Evolutionary conservation across 2,888 invertebrate species (phyloP).

Genomic region (Pecten maximus): DNA sequence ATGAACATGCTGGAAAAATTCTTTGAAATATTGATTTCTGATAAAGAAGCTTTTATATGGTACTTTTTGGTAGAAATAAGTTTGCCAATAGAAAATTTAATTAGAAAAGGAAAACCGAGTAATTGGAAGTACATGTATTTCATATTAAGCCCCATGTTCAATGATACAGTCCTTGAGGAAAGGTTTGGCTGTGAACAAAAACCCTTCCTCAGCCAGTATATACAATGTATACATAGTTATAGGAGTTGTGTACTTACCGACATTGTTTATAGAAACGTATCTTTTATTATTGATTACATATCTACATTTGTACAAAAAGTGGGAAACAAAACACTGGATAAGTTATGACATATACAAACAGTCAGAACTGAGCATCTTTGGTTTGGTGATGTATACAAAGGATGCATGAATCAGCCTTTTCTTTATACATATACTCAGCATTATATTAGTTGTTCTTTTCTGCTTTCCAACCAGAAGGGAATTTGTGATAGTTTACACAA

Average conservation of each 20-base stretch:
- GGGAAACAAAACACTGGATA: constrained; percentile 10
- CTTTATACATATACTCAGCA: constrained; percentile 60
- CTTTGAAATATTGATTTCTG: no score
- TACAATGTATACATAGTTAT: not conserved
- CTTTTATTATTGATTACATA: constrained; percentile 32
- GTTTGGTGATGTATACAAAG: constrained; percentile 41
- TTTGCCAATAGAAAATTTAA: no score
- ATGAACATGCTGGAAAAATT: not conserved
- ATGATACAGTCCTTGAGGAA: not conserved
- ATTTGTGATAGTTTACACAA: constrained; percentile 62
- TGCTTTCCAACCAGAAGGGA: constrained; percentile 67
- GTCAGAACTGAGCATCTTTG: constrained; percentile 16
- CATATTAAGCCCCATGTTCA: no score
- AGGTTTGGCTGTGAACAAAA: not conserved
- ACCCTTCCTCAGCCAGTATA: constrained; percentile 31
- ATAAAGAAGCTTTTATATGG: no score
- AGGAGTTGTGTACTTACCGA: constrained; percentile 33
- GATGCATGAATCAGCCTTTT: constrained; percentile 54
- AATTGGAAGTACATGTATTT: no score
- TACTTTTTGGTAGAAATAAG: no score
- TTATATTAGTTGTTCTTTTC: constrained; percentile 61
- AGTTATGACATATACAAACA: not conserved
- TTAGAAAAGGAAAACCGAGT: no score
- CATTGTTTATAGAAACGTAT: constrained; percentile 1
- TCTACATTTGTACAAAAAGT: constrained; percentile 33